Evolutionary conservation across 2,797 vertebrate species (phyloP), one percentile per base, ranked within the genome.

Genomic region (Lithobates pipiens): DNA sequence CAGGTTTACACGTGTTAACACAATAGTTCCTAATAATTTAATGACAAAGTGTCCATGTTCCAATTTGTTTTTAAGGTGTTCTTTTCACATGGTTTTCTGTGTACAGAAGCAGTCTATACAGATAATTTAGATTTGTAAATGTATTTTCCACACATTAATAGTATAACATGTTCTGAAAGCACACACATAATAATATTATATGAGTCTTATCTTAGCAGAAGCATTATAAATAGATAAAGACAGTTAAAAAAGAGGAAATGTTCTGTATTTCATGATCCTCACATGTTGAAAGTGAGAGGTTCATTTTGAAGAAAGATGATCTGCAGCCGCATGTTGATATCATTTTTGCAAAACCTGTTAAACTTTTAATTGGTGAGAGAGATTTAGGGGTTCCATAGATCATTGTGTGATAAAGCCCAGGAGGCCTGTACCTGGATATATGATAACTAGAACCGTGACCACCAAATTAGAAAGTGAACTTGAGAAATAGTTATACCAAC

Each of bases 401-500:
- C 85, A 87, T 78, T 74, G 76, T 78, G 70, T 83, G 75, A 79
- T 73, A 83, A 83, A 87, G 67, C 80, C 80, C 80, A 63, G 46
- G 85, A 87, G 85, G 69, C 70, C 72, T 83, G 67, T 76, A 75
- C 76, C 80, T 83, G n/a, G 76, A 79, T 87, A 79, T 87, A 79
- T 87, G 73, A 77, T 83, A 83, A 78, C 82, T 63, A 83, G 76
- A 50, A 69, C 76, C 50, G 76, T 83, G 80, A 87, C 80, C 75
- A 87, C 80, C 85, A 83, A 87, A 87, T 87, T 87, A 87, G 76
- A 87, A 87, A 79, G 50, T 87, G 85, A 87, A 87, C 85, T 73
- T 72, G 63, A 87, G 85, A 75, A 83, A 83, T 65, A 65, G 75
- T 83, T 78, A 83, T 79, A 83, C 77, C 85, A 87, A 83, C 85